Base-by-base conservation (phyloP, 2,113 vertebrate genomes). In the Catagonus wagneri region DNA sequence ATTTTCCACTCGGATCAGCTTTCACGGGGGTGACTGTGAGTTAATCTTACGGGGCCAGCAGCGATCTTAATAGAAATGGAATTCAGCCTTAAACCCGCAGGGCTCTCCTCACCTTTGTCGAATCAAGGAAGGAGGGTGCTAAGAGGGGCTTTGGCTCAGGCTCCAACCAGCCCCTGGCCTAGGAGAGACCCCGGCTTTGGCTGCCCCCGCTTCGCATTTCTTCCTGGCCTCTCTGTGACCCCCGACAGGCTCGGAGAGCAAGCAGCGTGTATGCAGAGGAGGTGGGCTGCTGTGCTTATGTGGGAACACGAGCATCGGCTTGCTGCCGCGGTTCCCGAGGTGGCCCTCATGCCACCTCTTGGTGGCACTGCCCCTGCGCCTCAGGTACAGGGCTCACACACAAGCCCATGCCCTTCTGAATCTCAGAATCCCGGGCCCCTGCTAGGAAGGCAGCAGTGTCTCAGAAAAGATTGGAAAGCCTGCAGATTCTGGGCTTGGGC, bases 11-110 rank as follows among this genome's bases (percentile, higher is more conserved):
- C 22, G 29, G 95, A 87, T 96, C 66, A 52, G 94, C 25, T 97
- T 75, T 80, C 8, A 85, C 17, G 0, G 0, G 5, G 95, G 85
- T 80, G 34, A 96, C 0, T 52, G 60, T 8, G 36, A 93, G 93
- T 92, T 96, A 78, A 96, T 92, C 96, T 76, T 97, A 74, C 1
- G 13, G 90, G 97, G 96, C 93, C 92, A 29, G 85, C 63, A 58
- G 95, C 13, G 3, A 58, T 79, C 91, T 96, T 87, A 7, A 0
- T 6, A 23, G 83, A 52, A 98, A 96, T 27, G 25, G 68, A 87
- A 90, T 66, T 32, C 39, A 84, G 89, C 22, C 56, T 72, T 50
- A n/a, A 84, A 83, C 65, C 63, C 66, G 7, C 25, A 72, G 74
- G 83, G 69, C 87, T n/a, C 87, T 29, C 19, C 85, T 3, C 83